Conservation (phyloP, 2,888 invertebrate species). For the Caenorhabditis uteleia region DNA sequence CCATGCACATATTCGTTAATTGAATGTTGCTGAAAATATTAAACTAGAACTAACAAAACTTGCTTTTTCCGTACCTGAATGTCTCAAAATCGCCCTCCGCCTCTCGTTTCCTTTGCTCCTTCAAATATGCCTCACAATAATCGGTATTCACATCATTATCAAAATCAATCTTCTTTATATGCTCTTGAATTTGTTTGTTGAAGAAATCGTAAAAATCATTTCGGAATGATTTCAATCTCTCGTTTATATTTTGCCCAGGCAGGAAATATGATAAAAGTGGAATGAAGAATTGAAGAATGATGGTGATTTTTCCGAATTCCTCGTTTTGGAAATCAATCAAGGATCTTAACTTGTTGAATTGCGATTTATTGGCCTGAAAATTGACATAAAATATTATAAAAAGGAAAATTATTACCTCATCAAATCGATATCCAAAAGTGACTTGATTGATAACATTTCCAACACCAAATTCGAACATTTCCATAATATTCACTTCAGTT, state of each 20-base stretch:
- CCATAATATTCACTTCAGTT: constrained; percentile 7
- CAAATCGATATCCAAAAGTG: constrained; percentile 45
- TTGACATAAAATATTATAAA: too few species aligned
- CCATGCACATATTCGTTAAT: constrained; percentile 33
- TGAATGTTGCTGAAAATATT: constrained; percentile 25
- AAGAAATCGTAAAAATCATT: constrained; percentile 44
- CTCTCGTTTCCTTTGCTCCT: constrained; percentile 34
- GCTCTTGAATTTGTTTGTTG: constrained; percentile 32
- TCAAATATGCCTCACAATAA: constrained; percentile 31
- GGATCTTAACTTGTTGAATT: too few species aligned
- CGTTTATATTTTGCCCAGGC: constrained; percentile 31
- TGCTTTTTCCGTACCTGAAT: constrained; percentile 10
- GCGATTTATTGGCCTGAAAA: too few species aligned
- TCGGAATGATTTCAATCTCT: constrained; percentile 30
- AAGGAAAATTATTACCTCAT: too few species aligned
- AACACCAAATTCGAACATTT: constrained; percentile 32
- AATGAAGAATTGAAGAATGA: constrained; percentile 29
- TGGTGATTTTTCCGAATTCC: constrained; percentile 21
- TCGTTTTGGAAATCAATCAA: constrained; percentile 30
- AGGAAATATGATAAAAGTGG: constrained; percentile 29
- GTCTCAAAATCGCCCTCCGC: constrained; percentile 14
- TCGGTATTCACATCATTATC: constrained; percentile 25
- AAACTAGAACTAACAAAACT: neutral
- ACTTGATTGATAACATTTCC: constrained; percentile 48
- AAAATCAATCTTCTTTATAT: constrained; percentile 31